Percentiles rank a stretch among this genome's conserved stretches.
Conservation (phyloP, 2,797 vertebrate genomes). For the Trichosurus vulpecula region DNA sequence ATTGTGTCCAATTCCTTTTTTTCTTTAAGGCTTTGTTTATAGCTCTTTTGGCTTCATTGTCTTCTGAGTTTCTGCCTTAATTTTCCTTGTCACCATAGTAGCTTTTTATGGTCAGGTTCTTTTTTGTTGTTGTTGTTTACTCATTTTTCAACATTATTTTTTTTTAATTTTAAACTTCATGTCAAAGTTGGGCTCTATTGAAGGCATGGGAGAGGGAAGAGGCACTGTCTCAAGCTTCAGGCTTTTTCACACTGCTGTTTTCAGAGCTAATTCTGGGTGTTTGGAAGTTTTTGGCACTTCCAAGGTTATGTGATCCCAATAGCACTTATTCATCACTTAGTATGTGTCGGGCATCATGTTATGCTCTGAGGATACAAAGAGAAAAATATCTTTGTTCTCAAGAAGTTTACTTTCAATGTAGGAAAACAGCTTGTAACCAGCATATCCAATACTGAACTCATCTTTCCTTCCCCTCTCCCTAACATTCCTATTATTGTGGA, state of each 20-base stretch:
- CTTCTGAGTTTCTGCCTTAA: not conserved
- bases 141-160: not conserved
- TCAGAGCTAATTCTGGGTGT: not conserved
- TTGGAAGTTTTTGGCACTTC: not conserved
- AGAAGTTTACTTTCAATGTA: not conserved
- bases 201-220: not conserved
- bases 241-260: not conserved
- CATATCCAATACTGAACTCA: not conserved
- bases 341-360: not conserved
- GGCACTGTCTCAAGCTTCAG: not conserved
- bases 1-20: not conserved
- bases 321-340: not conserved
- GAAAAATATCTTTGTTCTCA: not conserved
- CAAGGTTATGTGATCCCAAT: not conserved
- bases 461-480: not conserved
- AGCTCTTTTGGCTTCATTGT: not conserved
- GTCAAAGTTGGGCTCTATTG: not conserved
- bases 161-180: not conserved
- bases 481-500: not conserved
- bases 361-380: not conserved
- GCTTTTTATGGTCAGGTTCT: not conserved
- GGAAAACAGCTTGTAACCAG: not conserved
- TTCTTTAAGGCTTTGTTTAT: not conserved
- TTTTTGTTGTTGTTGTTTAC: not conserved
- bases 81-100: not conserved